Percentiles rank a stretch among this genome's conserved stretches.
Evolutionary conservation across 1,140 invertebrate species (phyloP).

Genomic region (Babylonia areolata): DNA sequence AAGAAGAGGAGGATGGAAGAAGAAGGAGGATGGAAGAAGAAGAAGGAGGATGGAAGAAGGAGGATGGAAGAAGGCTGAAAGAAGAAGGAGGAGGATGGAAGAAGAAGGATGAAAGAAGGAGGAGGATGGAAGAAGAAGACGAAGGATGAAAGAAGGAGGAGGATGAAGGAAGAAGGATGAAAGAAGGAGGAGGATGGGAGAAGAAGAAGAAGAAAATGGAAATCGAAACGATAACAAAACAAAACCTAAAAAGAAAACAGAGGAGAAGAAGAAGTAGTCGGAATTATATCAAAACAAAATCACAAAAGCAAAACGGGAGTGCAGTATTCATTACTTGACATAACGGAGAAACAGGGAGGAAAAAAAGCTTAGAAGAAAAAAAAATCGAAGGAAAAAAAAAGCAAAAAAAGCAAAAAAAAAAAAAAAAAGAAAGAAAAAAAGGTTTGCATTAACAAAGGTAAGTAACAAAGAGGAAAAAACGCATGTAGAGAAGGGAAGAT

Average conservation of each 20-base stretch:
- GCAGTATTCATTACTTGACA: too few species aligned
- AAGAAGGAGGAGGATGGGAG: not conserved
- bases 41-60: too few species aligned
- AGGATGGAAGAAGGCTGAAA: not conserved
- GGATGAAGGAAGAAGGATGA: not conserved
- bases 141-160: not conserved
- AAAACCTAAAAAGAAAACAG: not conserved
- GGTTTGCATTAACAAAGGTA: too few species aligned
- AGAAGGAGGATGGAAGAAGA: too few species aligned
- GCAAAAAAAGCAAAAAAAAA: not conserved
- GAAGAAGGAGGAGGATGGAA: not conserved
- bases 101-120: not conserved
- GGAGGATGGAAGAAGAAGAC: not conserved
- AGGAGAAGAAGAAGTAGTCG: not conserved
- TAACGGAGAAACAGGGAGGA: too few species aligned
- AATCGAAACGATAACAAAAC: not conserved
- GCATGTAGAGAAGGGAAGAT: too few species aligned
- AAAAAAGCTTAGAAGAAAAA: not conserved
- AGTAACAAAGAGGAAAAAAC: too few species aligned
- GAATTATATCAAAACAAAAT: too few species aligned
- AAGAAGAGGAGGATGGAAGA: too few species aligned
- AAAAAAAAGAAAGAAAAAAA: constrained; percentile 3
- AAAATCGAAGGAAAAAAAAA: not conserved
- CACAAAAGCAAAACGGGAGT: too few species aligned
- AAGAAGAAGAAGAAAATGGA: not conserved